These are phyloP conservation scores for Cheirogaleus major DNA, from an alignment of 2,797 vertebrate species.

Conservation along the genomic window DNA sequence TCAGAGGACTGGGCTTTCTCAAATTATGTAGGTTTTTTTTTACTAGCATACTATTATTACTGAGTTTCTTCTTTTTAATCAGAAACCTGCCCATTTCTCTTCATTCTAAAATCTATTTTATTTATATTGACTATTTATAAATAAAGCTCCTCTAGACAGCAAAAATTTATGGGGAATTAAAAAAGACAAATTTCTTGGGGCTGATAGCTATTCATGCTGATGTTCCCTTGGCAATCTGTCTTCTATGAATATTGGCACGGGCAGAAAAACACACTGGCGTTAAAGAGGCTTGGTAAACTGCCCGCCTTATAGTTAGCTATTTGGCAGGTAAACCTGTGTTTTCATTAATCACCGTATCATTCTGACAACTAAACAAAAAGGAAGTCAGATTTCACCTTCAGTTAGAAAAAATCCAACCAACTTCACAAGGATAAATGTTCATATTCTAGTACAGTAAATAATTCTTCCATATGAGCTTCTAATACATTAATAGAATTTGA, in stretches of 20 bases:
- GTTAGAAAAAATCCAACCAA: not conserved
- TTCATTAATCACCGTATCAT: not conserved
- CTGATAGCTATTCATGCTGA: constrained; percentile 78
- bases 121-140: constrained; percentile 59
- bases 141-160: constrained; percentile 72
- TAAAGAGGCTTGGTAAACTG: constrained; percentile 78
- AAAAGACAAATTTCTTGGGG: constrained; percentile 81
- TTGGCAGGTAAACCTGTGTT: not conserved
- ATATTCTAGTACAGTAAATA: not conserved
- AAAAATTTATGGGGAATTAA: constrained; percentile 80
- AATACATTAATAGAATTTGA: not conserved
- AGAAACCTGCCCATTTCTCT: not conserved
- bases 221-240: constrained; percentile 79
- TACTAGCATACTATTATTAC: not conserved
- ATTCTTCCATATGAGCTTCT: not conserved
- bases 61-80: not conserved
- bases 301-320: not conserved
- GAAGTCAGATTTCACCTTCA: constrained; percentile 14
- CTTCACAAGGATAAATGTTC: not conserved
- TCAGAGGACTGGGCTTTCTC: no score
- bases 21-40: not conserved
- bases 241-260: constrained; percentile 73
- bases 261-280: constrained; percentile 75
- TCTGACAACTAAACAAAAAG: not conserved
- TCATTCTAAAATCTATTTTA: constrained; percentile 56